These are phyloP conservation scores for Tamandua tetradactyla DNA, from an alignment of 2,797 vertebrate species.

Conservation along the genomic window DNA sequence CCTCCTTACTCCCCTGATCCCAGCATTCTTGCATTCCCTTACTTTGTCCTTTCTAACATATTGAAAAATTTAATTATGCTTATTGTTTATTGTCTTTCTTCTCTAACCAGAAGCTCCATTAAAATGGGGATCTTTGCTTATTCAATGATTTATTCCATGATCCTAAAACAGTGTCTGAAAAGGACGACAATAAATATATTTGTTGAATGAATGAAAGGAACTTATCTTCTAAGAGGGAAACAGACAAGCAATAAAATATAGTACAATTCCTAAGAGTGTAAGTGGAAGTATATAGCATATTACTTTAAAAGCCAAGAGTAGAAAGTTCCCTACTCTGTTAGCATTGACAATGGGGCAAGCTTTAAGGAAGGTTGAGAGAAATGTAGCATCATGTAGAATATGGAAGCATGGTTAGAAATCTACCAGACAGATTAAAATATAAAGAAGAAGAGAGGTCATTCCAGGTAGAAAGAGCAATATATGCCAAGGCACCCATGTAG, in stretches of 20 bases:
- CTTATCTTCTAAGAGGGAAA: neutral
- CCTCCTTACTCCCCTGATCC: neutral
- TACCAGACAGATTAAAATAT: neutral
- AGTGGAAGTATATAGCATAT: neutral
- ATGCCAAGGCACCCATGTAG: neutral
- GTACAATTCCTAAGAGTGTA: neutral
- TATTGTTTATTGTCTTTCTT: neutral
- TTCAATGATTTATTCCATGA: neutral
- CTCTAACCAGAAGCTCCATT: neutral
- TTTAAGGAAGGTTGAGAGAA: neutral
- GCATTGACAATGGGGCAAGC: neutral
- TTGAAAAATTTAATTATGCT: neutral
- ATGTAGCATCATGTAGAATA: neutral
- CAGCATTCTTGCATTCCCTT: conserved; percentile 22
- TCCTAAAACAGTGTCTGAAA: neutral
- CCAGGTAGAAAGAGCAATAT: neutral
- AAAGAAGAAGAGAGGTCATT: neutral
- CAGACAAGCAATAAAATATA: neutral
- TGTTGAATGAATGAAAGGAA: neutral
- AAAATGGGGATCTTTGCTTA: neutral
- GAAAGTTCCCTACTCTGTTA: neutral
- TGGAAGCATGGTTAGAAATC: neutral
- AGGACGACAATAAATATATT: neutral
- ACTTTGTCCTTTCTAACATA: neutral
- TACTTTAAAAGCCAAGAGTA: neutral